These are phyloP conservation scores for Lucilia sericata DNA, from an alignment of 1,140 invertebrate species.

Conservation along the genomic window DNA sequence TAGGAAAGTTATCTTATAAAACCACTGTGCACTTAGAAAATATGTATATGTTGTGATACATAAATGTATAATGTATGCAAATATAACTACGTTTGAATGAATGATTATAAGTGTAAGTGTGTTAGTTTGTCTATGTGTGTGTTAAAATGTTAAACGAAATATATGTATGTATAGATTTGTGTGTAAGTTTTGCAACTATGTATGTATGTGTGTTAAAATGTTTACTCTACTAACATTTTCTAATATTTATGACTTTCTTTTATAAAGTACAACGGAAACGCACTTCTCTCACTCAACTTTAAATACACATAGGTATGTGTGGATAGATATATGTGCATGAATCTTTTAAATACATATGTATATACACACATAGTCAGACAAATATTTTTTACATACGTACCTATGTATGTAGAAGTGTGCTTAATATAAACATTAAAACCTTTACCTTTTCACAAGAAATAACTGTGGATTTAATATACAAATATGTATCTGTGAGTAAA, in stretches of 20 bases:
- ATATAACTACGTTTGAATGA: not conserved
- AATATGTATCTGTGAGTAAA: not conserved
- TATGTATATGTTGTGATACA: no score
- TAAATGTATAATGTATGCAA: not conserved
- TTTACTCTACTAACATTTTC: not conserved
- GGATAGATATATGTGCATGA: no score
- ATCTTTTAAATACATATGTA: no score
- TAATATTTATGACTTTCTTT: constrained; percentile 28
- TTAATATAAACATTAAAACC: constrained; percentile 3
- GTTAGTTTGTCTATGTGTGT: no score
- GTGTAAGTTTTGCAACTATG: not conserved
- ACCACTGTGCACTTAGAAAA: no score
- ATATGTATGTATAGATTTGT: not conserved
- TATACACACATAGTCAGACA: not conserved
- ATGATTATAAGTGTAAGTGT: no score
- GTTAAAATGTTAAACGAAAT: not conserved
- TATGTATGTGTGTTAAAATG: not conserved
- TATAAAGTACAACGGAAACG: not conserved
- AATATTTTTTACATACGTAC: no score
- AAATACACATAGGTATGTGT: not conserved
- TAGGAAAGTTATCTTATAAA: no score
- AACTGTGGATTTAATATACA: not conserved
- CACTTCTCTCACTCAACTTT: not conserved
- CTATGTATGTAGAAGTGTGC: not conserved
- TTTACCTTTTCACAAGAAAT: not conserved